Base-by-base conservation (phyloP, 2,888 invertebrate species). In the Acrobasis repandana region DNA sequence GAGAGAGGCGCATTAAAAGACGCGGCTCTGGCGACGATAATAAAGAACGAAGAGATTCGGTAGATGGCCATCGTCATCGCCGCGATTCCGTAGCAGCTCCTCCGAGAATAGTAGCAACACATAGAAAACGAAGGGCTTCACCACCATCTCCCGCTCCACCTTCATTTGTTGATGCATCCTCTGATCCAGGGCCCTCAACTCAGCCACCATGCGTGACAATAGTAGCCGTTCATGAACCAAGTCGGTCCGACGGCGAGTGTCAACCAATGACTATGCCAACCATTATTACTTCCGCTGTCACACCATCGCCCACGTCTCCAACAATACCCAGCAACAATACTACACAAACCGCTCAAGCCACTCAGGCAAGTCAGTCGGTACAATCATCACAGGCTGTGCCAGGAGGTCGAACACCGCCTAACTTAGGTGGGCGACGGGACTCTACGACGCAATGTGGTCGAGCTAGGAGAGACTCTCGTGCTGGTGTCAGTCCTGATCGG, bases 401-500 rank as follows among this genome's bases (percentile, higher is more conserved):
- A 3, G 76, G 85, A 58, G 90, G 89, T 15, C 80, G 83, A 46
- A 83, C 88, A 15, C 88, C 92, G 6, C 90, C 93, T 0, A 91
- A 86, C 56, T 86, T 94, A 50, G 92, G 93, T 51, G 94, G 94
- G 0, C 91, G 97, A 33, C 93, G 97, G 61, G 97, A 97, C 77
- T 97, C 97, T 0, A 97, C 97, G 2, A 97, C 97, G 0, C 97
- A 97, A 86, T 97, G 97, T 74, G 95, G 95, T 6, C 82, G 90
- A 60, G 94, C 94, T 58, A 90, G 95, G 50, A 85, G 95, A 63
- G 95, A 96, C 76, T 95, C 95, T 1, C 91, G 95, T 66, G 90
- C 92, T 9, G 93, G 93, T 58, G 94, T 94, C 0, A 95, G 95
- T 76, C 95, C 95, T 0, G 95, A 95, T 70, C 87, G 95, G n/a